Base-by-base conservation (phyloP, 1,140 invertebrate species). In the Drosophila ficusphila region DNA sequence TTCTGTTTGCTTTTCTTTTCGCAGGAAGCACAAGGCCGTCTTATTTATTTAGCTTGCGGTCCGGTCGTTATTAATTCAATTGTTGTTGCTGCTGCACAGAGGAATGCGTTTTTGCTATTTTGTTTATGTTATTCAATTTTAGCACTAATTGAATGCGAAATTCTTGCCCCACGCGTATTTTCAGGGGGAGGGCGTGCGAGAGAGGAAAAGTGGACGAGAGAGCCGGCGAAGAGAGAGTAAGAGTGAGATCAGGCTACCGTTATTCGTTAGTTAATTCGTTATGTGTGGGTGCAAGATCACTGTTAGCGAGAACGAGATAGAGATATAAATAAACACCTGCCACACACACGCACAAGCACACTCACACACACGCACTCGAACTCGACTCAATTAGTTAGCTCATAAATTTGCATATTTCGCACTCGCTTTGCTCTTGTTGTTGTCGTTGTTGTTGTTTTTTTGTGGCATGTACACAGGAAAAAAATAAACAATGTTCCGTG, bases 401-500 rank as follows among this genome's bases (percentile, higher is more conserved):
- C 82, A 78, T 82, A 82, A 82, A 86, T 86, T 88, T 86, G 82
- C 82, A 86, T 86, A 86, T 88, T 86, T 81, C 54, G 49, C 76
- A 86, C 71, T 54, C 21, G 14, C 18, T 42, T 29, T 41, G 36
- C 21, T 42, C 12, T 41, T 44, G 54, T 3, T 49, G 25, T 27
- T 68, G 42, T n/a, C 67, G 48, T 41, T 60, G 51, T 14, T 79
- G 33, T 53, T 71, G 21, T 65, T 60, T 47, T 31, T 33, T 60
- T 85, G 79, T 83, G 65, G 71, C 71, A 69, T 38, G 53, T 39
- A 57, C 61, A 77, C 53, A 65, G 60, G 49, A 75, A 56, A 73
- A 74, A 74, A 74, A 64, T 33, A 53, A 60, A 53, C 46, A 48
- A 53, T 72, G 48, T 76, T 70, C 42, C 47, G 54, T 62, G 64